phyloP scores from a whole-genome alignment of 1,140 invertebrate genomes.

The Charaxes varanes region DNA sequence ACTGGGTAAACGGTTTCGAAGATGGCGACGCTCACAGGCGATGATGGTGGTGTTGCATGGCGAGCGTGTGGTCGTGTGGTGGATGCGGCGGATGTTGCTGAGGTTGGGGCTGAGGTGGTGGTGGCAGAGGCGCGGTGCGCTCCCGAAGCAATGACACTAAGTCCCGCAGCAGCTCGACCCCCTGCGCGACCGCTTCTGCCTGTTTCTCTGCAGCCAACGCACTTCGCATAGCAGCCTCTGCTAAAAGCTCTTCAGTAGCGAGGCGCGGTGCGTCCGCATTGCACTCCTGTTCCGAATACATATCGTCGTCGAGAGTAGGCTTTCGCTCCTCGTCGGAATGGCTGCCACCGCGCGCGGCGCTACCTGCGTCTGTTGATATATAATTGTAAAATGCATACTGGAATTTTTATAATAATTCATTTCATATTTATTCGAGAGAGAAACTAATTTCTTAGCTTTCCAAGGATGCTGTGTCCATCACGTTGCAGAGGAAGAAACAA shows the following conservation, averaged over 20 bases:
- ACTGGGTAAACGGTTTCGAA: too few species aligned
- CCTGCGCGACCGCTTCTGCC: slow-evolving; percentile 55
- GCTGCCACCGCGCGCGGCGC: slow-evolving; percentile 23
- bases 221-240: slow-evolving; percentile 56
- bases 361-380: slow-evolving; percentile 14
- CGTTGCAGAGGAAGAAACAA: too few species aligned
- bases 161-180: slow-evolving; percentile 49
- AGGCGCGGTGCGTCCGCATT: slow-evolving; percentile 26
- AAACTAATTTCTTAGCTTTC: too few species aligned
- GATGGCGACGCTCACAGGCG: slow-evolving; percentile 27
- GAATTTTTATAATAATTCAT: too few species aligned
- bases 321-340: slow-evolving; percentile 52
- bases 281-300: slow-evolving; percentile 39
- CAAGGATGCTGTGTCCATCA: too few species aligned
- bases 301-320: slow-evolving; percentile 42
- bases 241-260: slow-evolving; percentile 52
- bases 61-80: slow-evolving; percentile 23
- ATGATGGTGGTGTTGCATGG: slow-evolving; percentile 36
- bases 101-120: too few species aligned
- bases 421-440: too few species aligned
- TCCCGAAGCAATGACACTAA: slow-evolving; percentile 40
- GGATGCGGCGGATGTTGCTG: slow-evolving; percentile 9
- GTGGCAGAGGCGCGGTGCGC: slow-evolving; percentile 21
- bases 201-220: slow-evolving; percentile 61
- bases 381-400: too few species aligned